Percentiles rank a stretch among this genome's conserved stretches.
phyloP scores from a whole-genome alignment of 2,113 vertebrate species.

The Fregetta grallaria region DNA sequence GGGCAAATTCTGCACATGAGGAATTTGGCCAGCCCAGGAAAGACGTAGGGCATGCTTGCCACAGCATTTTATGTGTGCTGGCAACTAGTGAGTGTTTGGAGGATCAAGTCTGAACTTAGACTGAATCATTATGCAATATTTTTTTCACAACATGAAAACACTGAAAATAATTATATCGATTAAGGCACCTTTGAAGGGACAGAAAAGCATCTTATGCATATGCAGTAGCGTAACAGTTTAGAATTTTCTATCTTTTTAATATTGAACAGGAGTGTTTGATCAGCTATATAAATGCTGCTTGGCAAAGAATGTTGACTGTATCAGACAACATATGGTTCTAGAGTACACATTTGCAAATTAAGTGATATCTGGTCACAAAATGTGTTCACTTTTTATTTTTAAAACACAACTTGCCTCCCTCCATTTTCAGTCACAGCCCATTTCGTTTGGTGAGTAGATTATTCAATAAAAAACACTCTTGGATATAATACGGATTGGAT shows the following conservation, averaged over 20 bases:
- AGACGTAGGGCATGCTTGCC: background rate
- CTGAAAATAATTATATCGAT: slow-evolving; percentile 23
- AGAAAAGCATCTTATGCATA: slow-evolving; percentile 17
- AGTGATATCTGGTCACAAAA: slow-evolving; percentile 51
- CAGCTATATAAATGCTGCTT: slow-evolving; percentile 51
- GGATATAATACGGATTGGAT: slow-evolving; percentile 13
- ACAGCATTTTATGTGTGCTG: background rate
- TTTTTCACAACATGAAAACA: background rate
- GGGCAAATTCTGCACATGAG: background rate
- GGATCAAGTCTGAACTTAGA: background rate
- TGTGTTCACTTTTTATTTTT: slow-evolving; percentile 56
- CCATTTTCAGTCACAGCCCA: background rate
- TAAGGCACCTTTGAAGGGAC: slow-evolving; percentile 31
- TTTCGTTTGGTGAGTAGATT: slow-evolving; percentile 40
- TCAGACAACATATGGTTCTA: slow-evolving; percentile 66
- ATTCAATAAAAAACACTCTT: background rate
- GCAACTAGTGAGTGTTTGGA: background rate
- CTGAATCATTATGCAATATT: background rate
- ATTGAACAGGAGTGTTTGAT: slow-evolving; percentile 42
- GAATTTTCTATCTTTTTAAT: background rate
- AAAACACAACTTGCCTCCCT: background rate
- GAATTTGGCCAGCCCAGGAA: background rate
- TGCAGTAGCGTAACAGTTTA: background rate
- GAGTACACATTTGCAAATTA: slow-evolving; percentile 63
- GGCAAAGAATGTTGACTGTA: slow-evolving; percentile 51